phyloP scores from a whole-genome alignment of 2,113 vertebrate genomes.

The Pristiophorus japonicus region DNA sequence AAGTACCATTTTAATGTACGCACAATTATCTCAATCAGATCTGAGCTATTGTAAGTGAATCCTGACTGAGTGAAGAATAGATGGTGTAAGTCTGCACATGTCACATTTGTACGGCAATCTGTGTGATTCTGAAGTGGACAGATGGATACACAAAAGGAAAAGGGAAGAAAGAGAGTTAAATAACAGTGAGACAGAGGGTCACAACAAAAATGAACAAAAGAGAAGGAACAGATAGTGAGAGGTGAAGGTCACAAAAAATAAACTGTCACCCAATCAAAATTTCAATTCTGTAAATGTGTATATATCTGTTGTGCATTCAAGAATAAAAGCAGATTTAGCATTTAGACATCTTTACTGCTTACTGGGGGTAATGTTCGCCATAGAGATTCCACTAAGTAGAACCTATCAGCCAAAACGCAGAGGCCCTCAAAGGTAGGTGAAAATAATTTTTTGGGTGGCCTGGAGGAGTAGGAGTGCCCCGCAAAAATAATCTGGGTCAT shows the following conservation, averaged over 20 bases:
- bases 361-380: neutral
- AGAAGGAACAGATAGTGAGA: neutral
- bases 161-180: conserved; percentile 28
- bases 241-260: conserved; percentile 9
- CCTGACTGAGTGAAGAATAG: neutral
- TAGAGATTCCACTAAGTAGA: neutral
- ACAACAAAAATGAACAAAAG: conserved; percentile 8
- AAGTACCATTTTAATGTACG: conserved; percentile 40
- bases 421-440: neutral
- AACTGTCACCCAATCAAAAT: neutral
- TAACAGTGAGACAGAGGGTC: conserved; percentile 9
- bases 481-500: neutral
- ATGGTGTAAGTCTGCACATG: conserved; percentile 1
- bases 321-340: neutral
- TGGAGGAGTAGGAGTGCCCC: too few species aligned
- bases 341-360: neutral
- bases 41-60: neutral
- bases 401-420: neutral
- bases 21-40: neutral
- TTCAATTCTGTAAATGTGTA: neutral
- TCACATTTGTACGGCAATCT: conserved; percentile 15
- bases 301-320: neutral
- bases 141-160: conserved; percentile 33
- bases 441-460: neutral
- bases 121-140: conserved; percentile 14